Conservation (phyloP, 2,888 invertebrate species). For the Mayetiola destructor region DNA sequence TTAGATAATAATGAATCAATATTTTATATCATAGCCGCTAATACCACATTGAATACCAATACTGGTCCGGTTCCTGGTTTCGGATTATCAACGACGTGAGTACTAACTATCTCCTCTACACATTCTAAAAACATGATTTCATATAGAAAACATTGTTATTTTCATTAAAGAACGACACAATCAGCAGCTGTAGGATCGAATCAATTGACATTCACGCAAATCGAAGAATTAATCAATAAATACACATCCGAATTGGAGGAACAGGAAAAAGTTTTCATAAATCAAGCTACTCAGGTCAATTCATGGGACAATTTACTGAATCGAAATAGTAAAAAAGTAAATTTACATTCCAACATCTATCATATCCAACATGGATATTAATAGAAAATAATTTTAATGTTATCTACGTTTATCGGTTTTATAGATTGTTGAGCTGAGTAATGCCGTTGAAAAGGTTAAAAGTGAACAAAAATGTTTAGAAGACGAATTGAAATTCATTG, state of each 20-base stretch:
- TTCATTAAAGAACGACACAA: slow-evolving; percentile 22
- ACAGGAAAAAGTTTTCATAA: slow-evolving; percentile 81
- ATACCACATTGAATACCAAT: slow-evolving; percentile 23
- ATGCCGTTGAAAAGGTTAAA: slow-evolving; percentile 76
- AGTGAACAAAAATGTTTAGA: slow-evolving; percentile 79
- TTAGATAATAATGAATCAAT: too few species aligned
- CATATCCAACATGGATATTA: not conserved
- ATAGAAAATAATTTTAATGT: not conserved
- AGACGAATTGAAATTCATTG: slow-evolving; percentile 84
- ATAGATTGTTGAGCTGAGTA: slow-evolving; percentile 62
- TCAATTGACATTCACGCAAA: slow-evolving; percentile 62
- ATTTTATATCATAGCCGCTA: slow-evolving; percentile 26
- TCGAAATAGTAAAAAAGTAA: slow-evolving; percentile 70
- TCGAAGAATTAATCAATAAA: slow-evolving; percentile 86
- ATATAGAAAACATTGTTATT: too few species aligned
- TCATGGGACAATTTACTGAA: slow-evolving; percentile 88
- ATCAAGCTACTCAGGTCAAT: slow-evolving; percentile 89
- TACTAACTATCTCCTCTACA: too few species aligned
- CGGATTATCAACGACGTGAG: slow-evolving; percentile 18
- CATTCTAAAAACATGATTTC: too few species aligned
- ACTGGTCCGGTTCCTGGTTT: slow-evolving; percentile 14
- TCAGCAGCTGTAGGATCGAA: slow-evolving; percentile 35
- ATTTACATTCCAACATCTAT: slow-evolving; percentile 24
- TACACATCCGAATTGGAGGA: slow-evolving; percentile 87
- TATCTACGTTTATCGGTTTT: not conserved